Base-by-base conservation (phyloP, 30 jellyfish, hydroid and myxozoan species). In the Nemopilema nomurai region DNA sequence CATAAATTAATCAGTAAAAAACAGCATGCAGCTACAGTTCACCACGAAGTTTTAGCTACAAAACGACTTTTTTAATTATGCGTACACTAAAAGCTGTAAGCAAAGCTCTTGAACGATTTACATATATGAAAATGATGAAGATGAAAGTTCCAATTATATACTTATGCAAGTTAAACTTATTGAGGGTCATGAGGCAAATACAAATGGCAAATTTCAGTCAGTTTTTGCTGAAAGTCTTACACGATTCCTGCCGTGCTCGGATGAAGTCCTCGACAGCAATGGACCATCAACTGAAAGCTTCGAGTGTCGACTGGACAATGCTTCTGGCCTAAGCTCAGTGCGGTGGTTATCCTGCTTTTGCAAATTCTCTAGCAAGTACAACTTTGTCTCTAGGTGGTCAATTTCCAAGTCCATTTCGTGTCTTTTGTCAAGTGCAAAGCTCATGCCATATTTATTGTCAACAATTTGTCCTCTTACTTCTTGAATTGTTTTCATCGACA, bases 361-460 rank as follows among this genome's bases (percentile, higher is more conserved):
- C 57, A 13, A 41, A 41, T 41, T 41, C 57, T 41, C 57, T 41
- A 41, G 6, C 6, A 41, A 13, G 57, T 41, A 41, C 57, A 70
- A 62, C 50, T 28, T 70, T 1, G 64, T 28, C 27, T 27, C 50
- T 62, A 70, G 28, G n/a, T 7, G 27, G 49, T 26, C 25, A 7
- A 70, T 70, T 70, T 70, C 80, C 41, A 25, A 18, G 28, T 70
- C 80, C 3, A 70, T n/a, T 18, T 70, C 80, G 26, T 24, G 50
- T 1, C 80, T 6, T 0, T 70, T 30, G 8, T 70, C 64, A 30
- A 70, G 8, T 28, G 57, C 6, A 41, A 13, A 41, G 9, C 13
- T 6, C 57, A 3, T 41, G 6, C 13, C 57, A 41, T 41, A 3
- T 13, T 41, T 41, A 41, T 41, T 41, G 13, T 3, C 6, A 13